Base-by-base conservation (phyloP, 2,113 vertebrate genomes). In the Hydropotes inermis region DNA sequence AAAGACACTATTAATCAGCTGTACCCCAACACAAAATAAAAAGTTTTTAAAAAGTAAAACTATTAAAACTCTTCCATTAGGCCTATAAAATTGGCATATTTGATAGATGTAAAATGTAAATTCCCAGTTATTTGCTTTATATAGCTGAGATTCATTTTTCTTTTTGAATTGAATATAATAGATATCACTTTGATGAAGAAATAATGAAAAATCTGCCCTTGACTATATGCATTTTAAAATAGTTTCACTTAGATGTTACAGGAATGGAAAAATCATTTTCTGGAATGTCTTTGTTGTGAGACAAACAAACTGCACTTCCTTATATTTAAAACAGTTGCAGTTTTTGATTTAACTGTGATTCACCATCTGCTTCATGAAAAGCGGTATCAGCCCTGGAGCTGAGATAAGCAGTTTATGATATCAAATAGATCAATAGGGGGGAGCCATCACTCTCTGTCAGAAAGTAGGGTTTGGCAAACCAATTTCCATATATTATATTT, bases 401-500 rank as follows among this genome's bases (percentile, higher is more conserved):
- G 86, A 97, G 82, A 93, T 86, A 89, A 91, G 52, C 91, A 93
- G 82, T 97, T 95, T 94, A 91, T 81, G 85, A 93, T 93, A 96
- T 83, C 91, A 76, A 91, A 91, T 58, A 96, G 89, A 97, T 84
- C 96, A 87, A 81, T 25, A 12, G 33, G 94, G 28, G 47, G 25
- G 50, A 45, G 33, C 36, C 67, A 95, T 97, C 52, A 52, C 27
- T 92, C 96, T 96, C 45, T 96, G 55, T 97, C 97, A 97, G 58
- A 81, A 95, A 78, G 78, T 61, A 57, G 61, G 57, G 39, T 70
- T 83, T 91, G 19, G 61, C 89, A 96, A 95, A 87, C 60, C 78
- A 93, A 91, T 97, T 97, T 97, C 50, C 93, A 95, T 94, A 94
- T 50, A 82, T 96, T 94, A 95, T 16, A 45, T 95, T 92, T 87